Base-by-base conservation (phyloP, 2,888 invertebrate species). In the Digitonthophagus gazella region DNA sequence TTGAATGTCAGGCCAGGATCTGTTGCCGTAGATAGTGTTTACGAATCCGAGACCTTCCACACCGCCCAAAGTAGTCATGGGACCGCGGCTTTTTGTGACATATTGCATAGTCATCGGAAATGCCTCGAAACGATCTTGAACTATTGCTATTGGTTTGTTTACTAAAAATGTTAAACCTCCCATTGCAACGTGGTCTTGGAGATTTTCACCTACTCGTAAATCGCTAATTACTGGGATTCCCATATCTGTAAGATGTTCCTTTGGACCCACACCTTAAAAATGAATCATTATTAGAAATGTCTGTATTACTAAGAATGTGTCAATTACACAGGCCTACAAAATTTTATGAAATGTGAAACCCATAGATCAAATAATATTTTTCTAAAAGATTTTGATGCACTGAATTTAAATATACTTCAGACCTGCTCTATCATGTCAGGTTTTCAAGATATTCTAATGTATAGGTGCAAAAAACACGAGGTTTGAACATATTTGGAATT, bases 131-230 rank as follows among this genome's bases (percentile, higher is more conserved):
- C 93, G 87, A 78, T 91, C 89, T 80, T 94, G 93, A 0, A 94
- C 90, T 69, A 95, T 93, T 0, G 93, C 86, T 15, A 95, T 92
- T 0, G 94, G 93, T 75, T 93, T 93, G 76, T 95, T 92, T 58
- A 95, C 89, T 71, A 91, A 80, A 79, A 93, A 93, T 1, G 92
- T 92, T 67, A 93, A 81, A 0, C 93, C 94, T 28, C 93, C 94
- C 84, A 93, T 92, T 11, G 92, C 95, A 0, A 95, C 93, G 80
- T 95, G 95, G 80, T 95, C 95, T 81, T 95, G 95, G 61, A 95
- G 84, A 78, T 95, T 94, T 76, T 93, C 89, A 0, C 94, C 94
- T 0, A 91, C 93, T 0, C 88, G 88, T 58, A 93, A 84, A 81
- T 96, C 91, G 77, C 89, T 89, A 0, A 95, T 76, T 0, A 93